These are phyloP conservation scores for Rhinichthys osculus DNA, from an alignment of 2,797 vertebrate genomes.

Conservation along the genomic window DNA sequence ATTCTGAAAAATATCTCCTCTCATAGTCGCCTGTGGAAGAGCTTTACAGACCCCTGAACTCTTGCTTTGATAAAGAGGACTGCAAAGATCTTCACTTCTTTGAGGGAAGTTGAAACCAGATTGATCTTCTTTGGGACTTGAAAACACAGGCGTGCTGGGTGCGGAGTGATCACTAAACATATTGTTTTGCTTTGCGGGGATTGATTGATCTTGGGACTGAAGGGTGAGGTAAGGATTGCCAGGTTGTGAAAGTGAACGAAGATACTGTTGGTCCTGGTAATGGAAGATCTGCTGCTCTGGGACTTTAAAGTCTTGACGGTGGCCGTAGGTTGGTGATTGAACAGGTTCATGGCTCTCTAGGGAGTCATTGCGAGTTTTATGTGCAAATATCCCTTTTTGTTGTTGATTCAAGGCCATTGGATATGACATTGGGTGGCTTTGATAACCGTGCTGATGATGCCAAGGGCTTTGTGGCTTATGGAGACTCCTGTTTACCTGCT, in stretches of 20 bases:
- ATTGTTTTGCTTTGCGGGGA: slow-evolving; percentile 47
- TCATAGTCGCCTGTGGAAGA: slow-evolving; percentile 41
- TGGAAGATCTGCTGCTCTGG: slow-evolving; percentile 52
- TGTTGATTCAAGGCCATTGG: slow-evolving; percentile 50
- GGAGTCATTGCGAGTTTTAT: slow-evolving; percentile 40
- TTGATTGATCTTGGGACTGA: slow-evolving; percentile 72
- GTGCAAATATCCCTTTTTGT: slow-evolving; percentile 27
- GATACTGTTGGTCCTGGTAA: slow-evolving; percentile 44
- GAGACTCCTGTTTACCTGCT: slow-evolving; percentile 44
- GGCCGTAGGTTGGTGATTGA: slow-evolving; percentile 52
- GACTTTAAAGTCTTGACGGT: slow-evolving; percentile 51
- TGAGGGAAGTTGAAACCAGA: slow-evolving; percentile 47
- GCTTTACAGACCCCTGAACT: slow-evolving; percentile 37
- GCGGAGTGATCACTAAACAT: slow-evolving; percentile 40
- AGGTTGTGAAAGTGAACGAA: slow-evolving; percentile 37
- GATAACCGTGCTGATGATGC: slow-evolving; percentile 49
- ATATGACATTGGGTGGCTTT: slow-evolving; percentile 43
- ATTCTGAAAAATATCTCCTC: slow-evolving; percentile 47
- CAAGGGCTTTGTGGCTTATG: slow-evolving; percentile 55
- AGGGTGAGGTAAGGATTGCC: slow-evolving; percentile 67
- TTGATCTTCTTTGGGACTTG: slow-evolving; percentile 47
- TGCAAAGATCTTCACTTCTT: slow-evolving; percentile 49
- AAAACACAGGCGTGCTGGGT: slow-evolving; percentile 43
- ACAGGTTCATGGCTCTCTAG: slow-evolving; percentile 42
- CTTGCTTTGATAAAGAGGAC: slow-evolving; percentile 44